Evolutionary conservation across 2,888 invertebrate genomes (phyloP), one percentile per base, ranked within the genome.

Genomic region (Tenthredo mesomela): DNA sequence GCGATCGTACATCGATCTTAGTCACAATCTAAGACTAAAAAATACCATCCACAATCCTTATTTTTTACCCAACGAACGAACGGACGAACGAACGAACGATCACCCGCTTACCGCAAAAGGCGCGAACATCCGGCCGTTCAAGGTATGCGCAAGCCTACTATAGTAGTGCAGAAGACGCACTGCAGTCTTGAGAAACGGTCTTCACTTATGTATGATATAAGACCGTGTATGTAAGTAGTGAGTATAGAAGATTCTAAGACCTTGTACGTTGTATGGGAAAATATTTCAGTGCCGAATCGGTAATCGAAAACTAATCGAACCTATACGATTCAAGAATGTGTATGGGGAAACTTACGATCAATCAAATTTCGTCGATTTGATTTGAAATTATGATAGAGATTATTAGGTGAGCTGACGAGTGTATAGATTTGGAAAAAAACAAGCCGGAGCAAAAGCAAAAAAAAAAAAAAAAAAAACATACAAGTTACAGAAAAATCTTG

Each of bases 91-190:
- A 43, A 65, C 82, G 65, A 47, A 29, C 82, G 67, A 50, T 67
- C 82, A 82, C 67, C 29, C 82, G 67, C n/a, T 82, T 67, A 82
- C 82, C 82, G 82, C 82, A 82, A 67, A 82, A 82, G 82, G 82
- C 82, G 82, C 82, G 65, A 82, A 82, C 82, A 82, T 82, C 82
- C 82, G 82, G 82, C 47, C 82, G 43, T 9, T 12, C 67, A 70
- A 82, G 29, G 82, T 70, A 67, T 29, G 47, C 70, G 47, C n/a
- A 61, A 80, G 77, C 80, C 67, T 67, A 67, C 29, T 67, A 67
- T 67, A 67, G 67, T 33, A 67, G 29, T 61, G 61, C 77, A 33
- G 67, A 33, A 33, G 33, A 67, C n/a, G n/a, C 18, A 10, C 21
- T 25, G 71, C 10, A 73, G 21, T 73, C 71, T 73, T 43, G 71